A percentile compares a stretch with the other conserved stretches of the same genome.
Conservation (phyloP, 2,888 invertebrate species). For the Platerodrilus igneus region DNA sequence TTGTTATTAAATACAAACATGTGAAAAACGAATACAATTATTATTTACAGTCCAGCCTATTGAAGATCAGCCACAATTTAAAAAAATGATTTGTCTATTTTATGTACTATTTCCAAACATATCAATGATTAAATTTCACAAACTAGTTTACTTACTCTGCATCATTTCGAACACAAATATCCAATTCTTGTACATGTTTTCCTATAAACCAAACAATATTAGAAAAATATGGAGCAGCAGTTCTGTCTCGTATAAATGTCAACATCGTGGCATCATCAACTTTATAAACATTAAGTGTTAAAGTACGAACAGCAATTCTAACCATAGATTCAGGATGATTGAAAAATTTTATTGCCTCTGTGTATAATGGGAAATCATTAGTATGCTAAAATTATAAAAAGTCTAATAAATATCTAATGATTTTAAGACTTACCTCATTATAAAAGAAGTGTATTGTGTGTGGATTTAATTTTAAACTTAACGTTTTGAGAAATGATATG, state of each 20-base stretch:
- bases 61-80: too few species aligned
- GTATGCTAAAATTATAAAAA: conserved; percentile 67
- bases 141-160: conserved; percentile 92
- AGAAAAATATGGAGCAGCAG: conserved; percentile 97
- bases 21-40: too few species aligned
- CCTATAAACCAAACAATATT: conserved; percentile 99
- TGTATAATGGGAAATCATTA: conserved; percentile 97
- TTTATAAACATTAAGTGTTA: conserved; percentile 94
- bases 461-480: conserved; percentile 94
- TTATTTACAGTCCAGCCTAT: too few species aligned
- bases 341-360: conserved; percentile 98
- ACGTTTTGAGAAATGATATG: conserved; percentile 96
- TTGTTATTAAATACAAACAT: too few species aligned
- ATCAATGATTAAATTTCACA: too few species aligned
- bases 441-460: conserved; percentile 99
- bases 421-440: conserved; percentile 73
- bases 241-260: conserved; percentile 90
- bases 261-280: conserved; percentile 95
- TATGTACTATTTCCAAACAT: too few species aligned
- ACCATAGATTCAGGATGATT: conserved; percentile 99
- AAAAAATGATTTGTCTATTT: conserved; percentile 4
- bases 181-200: conserved; percentile 92
- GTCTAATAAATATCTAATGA: conserved; percentile 10
- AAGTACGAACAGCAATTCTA: conserved; percentile 94
- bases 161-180: conserved; percentile 90